Base-by-base conservation (phyloP, 2,113 vertebrate species). In the Notothenia rossii region DNA sequence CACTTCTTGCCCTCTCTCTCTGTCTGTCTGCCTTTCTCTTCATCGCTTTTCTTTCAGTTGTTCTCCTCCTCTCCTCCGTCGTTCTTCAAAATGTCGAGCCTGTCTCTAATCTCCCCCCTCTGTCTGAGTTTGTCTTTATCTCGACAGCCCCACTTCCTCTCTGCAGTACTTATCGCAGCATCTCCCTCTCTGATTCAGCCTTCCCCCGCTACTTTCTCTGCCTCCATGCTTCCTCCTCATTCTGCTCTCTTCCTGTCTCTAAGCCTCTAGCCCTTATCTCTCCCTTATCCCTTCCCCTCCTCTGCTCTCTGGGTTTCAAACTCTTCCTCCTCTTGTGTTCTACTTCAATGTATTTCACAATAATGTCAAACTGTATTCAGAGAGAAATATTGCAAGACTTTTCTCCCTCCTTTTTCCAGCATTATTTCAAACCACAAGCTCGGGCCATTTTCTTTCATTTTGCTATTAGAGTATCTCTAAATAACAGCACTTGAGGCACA, bases 111-210 rank as follows among this genome's bases (percentile, higher is more conserved):
- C 87, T 91, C 63, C 59, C 86, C 84, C 64, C 76, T 88, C 87
- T 59, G 81, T 89, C 88, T 88, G 86, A 86, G 86, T 89, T 87
- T 75, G 86, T 89, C 87, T 89, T 87, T 87, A 91, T 92, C 89
- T 89, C 73, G 83, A 89, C 88, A 92, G 86, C 72, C 82, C 83
- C 86, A 89, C 90, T 92, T 92, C 91, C 91, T 90, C 85, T 82
- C 70, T 72, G 84, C 84, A 82, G 77, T 84, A 82, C 90, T 91
- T 90, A 91, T 93, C 92, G 10, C 83, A 88, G 81, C 89, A 92
- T 92, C 92, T 88, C 81, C 77, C 85, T 77, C 78, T 86, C 84
- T 86, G 88, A 90, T 88, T 92, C 89, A 82, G 79, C 81, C 81
- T 69, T 80, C 77, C 73, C 73, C 63, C 79, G 7, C 79, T 70